phyloP scores from a whole-genome alignment of 2,888 invertebrate genomes.

The Tupiocoris notatus region DNA sequence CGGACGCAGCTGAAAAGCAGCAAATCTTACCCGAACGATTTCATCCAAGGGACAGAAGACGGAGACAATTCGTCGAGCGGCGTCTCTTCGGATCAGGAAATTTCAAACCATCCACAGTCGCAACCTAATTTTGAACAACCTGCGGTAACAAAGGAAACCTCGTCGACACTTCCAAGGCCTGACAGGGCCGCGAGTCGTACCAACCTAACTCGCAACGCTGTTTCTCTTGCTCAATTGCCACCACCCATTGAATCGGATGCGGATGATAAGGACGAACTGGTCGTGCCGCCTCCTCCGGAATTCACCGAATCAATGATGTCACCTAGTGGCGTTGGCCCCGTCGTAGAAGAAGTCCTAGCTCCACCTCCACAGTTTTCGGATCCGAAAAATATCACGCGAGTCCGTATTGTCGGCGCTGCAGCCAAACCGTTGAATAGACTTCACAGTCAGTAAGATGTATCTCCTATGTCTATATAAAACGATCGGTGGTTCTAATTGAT shows the following conservation, averaged over 20 bases:
- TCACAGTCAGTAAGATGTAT: slow-evolving; percentile 43
- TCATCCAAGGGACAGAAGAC: slow-evolving; percentile 64
- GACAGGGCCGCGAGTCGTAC: slow-evolving; percentile 43
- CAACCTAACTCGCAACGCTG: slow-evolving; percentile 65
- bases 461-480: too few species aligned
- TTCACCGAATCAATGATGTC: slow-evolving; percentile 56
- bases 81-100: slow-evolving; percentile 82
- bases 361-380: slow-evolving; percentile 89
- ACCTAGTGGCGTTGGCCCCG: slow-evolving; percentile 49
- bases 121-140: too few species aligned
- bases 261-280: slow-evolving; percentile 62
- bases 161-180: slow-evolving; percentile 41
- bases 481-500: too few species aligned
- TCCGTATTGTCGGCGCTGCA: slow-evolving; percentile 79
- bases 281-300: slow-evolving; percentile 63
- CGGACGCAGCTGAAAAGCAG: slow-evolving; percentile 80
- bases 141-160: not conserved
- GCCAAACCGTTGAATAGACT: slow-evolving; percentile 60
- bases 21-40: slow-evolving; percentile 82
- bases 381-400: slow-evolving; percentile 62
- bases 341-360: slow-evolving; percentile 60
- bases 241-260: slow-evolving; percentile 73
- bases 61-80: slow-evolving; percentile 87
- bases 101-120: slow-evolving; percentile 50
- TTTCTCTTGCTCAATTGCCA: slow-evolving; percentile 74